Evolutionary conservation across 2,797 vertebrate genomes (phyloP), one percentile per base, ranked within the genome.

Genomic region (Hozukius guyotensis): DNA sequence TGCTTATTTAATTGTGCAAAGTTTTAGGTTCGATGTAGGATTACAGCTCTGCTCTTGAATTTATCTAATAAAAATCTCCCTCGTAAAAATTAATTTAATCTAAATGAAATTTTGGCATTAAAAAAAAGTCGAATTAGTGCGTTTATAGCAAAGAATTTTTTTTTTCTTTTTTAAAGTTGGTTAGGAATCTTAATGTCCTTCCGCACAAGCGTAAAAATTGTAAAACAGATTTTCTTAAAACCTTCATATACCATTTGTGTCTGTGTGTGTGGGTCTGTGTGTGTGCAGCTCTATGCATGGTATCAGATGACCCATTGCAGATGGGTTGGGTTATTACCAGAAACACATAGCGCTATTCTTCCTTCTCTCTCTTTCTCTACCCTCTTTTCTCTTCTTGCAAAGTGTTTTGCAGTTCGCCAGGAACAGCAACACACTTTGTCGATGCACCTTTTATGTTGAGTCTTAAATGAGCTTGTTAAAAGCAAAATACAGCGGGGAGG

Each of bases 281-380:
- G 55, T 25, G 61, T 52, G 57, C 38, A 64, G 52, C 67, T 75
- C 78, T 57, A 16, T 77, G 84, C 70, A 46, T 57, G 13, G 75
- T 91, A 90, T 91, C 87, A 1, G 81, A 89, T 93, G 86, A 90
- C 87, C 78, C 2, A 5, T 74, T 90, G 87, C 88, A 82, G 82
- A 92, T 88, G 85, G 87, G 80, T 80, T 92, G 78, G 81, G 83
- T 90, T 89, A 80, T 90, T 88, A 89, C 80, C 72, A 87, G 87
- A 87, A 90, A 92, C 79, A 88, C 84, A 71, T 14, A 74, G 71
- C 29, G 5, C 70, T 85, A 64, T 87, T 88, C 81, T 81, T 86
- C 74, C 55, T 55, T 56, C 42, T 75, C n/a, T 61, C 57, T 76
- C 56, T 32, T 52, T 82, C 72, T 70, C 42, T 63, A 3, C 53